Evolutionary conservation across 2,113 vertebrate genomes (phyloP).

Genomic region (Eleginops maclovinus): DNA sequence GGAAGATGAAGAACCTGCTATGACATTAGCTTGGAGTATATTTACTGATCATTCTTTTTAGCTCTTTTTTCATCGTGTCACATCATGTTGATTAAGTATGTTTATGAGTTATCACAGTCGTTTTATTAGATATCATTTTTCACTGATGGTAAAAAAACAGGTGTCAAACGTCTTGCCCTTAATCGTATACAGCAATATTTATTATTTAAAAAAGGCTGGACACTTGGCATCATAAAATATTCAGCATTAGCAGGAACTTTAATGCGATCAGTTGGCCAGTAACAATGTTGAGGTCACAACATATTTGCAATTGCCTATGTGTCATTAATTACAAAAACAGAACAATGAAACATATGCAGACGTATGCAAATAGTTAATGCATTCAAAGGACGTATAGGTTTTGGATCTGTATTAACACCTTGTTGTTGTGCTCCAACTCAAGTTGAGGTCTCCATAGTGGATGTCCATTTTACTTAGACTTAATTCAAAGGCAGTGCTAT

Average conservation of each 20-base stretch:
- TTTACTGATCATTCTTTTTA: background rate
- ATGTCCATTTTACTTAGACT: background rate
- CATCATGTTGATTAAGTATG: conserved; percentile 12
- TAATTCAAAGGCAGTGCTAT: background rate
- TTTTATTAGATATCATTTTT: conserved; percentile 10
- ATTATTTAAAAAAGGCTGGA: conserved; percentile 28
- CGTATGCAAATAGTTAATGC: background rate
- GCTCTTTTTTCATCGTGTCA: conserved; percentile 8
- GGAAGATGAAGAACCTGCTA: background rate
- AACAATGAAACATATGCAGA: no score
- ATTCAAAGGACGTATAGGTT: background rate
- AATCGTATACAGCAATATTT: conserved; percentile 17
- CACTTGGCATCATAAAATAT: background rate
- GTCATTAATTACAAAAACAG: background rate
- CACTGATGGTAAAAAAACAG: conserved; percentile 7
- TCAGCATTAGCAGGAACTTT: conserved; percentile 7
- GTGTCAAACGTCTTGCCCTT: background rate
- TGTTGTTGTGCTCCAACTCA: background rate
- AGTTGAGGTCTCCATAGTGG: background rate
- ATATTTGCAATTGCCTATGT: background rate
- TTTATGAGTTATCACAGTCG: conserved; percentile 7
- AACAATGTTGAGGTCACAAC: background rate
- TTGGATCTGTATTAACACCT: background rate
- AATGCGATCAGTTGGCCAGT: background rate
- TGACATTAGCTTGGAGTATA: background rate